Conservation (phyloP, 2,888 invertebrate species). For the Cephus spinipes region DNA sequence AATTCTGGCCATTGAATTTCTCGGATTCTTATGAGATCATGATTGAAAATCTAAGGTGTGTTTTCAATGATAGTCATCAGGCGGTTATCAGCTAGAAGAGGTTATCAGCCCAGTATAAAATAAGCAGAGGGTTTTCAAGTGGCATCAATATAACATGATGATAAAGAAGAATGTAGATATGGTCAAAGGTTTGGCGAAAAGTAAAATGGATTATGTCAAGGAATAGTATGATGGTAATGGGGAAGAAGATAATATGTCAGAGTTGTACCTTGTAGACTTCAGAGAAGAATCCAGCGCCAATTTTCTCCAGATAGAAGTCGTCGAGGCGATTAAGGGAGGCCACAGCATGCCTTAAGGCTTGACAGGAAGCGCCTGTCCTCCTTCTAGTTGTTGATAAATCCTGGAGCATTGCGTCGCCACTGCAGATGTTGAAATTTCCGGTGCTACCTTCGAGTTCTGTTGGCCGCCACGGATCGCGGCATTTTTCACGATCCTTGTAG, state of each 20-base stretch:
- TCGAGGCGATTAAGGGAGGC: slow-evolving; percentile 92
- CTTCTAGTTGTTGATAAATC: slow-evolving; percentile 43
- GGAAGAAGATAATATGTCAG: background rate
- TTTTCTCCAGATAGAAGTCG: slow-evolving; percentile 93
- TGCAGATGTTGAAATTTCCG: slow-evolving; percentile 30
- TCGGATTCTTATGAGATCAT: background rate
- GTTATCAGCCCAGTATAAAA: background rate
- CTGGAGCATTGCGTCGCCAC: slow-evolving; percentile 50
- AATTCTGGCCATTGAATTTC: background rate
- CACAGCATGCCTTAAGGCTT: slow-evolving; percentile 91
- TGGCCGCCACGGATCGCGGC: slow-evolving; percentile 60
- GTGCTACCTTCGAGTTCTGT: slow-evolving; percentile 56
- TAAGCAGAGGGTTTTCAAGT: background rate
- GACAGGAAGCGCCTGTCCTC: slow-evolving; percentile 82
- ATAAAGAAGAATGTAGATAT: slow-evolving; percentile 3
- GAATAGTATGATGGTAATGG: background rate
- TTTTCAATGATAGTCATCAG: background rate
- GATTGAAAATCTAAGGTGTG: background rate
- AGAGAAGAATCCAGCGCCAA: slow-evolving; percentile 96
- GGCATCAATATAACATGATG: background rate
- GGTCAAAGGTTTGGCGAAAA: slow-evolving; percentile 12
- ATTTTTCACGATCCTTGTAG: slow-evolving; percentile 62
- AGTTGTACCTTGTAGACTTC: slow-evolving; percentile 93
- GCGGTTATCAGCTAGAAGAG: background rate
- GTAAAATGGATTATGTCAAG: background rate